phyloP scores from a whole-genome alignment of 1,140 invertebrate genomes.

The Drosophila gunungcola region DNA sequence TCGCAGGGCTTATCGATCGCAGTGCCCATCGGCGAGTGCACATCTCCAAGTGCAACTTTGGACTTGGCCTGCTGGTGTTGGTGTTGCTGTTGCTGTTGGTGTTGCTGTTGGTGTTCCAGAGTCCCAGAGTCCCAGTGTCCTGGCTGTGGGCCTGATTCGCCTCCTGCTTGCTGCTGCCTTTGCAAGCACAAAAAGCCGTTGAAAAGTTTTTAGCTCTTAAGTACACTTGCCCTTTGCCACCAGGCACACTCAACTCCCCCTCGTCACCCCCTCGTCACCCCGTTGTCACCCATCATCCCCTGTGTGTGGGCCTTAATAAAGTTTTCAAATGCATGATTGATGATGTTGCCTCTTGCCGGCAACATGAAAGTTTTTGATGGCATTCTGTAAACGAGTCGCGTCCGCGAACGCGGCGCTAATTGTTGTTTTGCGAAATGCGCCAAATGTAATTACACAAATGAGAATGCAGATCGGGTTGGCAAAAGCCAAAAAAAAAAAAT shows the following conservation, averaged over 20 bases:
- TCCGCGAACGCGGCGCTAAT: slow-evolving; percentile 51
- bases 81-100: not conserved
- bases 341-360: slow-evolving; percentile 62
- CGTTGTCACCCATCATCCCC: not conserved
- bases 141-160: not conserved
- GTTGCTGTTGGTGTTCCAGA: not conserved
- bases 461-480: slow-evolving; percentile 45
- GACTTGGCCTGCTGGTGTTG: slow-evolving; percentile 32
- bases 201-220: slow-evolving; percentile 77
- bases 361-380: slow-evolving; percentile 57
- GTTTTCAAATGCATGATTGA: slow-evolving; percentile 82
- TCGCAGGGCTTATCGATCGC: slow-evolving; percentile 12
- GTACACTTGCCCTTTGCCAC: slow-evolving; percentile 58
- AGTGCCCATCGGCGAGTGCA: not conserved
- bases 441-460: slow-evolving; percentile 80
- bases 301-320: slow-evolving; percentile 66
- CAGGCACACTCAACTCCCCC: not conserved
- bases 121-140: not conserved
- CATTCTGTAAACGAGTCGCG: slow-evolving; percentile 72
- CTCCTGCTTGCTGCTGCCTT: not conserved
- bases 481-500: no score
- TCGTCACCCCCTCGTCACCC: not conserved
- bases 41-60: slow-evolving; percentile 19
- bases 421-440: slow-evolving; percentile 72
- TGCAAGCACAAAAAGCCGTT: slow-evolving; percentile 66